phyloP scores from a whole-genome alignment of 2,113 vertebrate species.

The Gnathonemus longibarbis region DNA sequence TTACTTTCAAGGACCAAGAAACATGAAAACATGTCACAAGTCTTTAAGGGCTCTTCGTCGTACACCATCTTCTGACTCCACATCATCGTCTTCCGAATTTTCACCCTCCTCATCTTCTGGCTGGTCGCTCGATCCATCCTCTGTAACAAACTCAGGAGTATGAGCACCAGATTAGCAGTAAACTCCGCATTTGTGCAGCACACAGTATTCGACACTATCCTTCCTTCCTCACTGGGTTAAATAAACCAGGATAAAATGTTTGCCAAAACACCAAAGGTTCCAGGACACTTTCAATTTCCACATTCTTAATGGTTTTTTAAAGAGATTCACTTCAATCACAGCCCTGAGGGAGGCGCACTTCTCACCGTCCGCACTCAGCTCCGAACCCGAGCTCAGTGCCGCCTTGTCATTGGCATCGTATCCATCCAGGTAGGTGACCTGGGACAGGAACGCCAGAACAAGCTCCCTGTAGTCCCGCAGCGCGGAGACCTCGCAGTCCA shows the following conservation, averaged over 20 bases:
- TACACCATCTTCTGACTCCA: not conserved
- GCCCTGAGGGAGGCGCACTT: not conserved
- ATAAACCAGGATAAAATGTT: not conserved
- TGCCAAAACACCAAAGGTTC: not conserved
- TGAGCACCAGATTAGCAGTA: not conserved
- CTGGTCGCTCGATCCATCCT: not conserved
- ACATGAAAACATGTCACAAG: not conserved
- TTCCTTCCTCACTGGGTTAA: not conserved
- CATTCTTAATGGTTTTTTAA: not conserved
- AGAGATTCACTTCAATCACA: not conserved
- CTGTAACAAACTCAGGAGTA: not conserved
- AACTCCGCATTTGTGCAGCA: not conserved
- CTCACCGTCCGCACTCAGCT: constrained; percentile 56
- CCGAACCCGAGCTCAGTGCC: constrained; percentile 62
- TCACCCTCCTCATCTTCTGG: not conserved
- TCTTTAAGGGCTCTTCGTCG: not conserved
- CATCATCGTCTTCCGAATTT: not conserved
- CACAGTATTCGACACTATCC: not conserved
- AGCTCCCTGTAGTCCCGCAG: constrained; percentile 60
- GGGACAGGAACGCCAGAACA: constrained; percentile 64
- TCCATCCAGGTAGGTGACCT: constrained; percentile 68
- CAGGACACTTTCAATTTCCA: not conserved
- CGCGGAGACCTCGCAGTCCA: constrained; percentile 49
- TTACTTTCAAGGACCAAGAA: not conserved
- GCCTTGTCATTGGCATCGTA: constrained; percentile 68